These are phyloP conservation scores for Odontesthes bonariensis DNA, from an alignment of 2,113 vertebrate genomes.

Conservation along the genomic window DNA sequence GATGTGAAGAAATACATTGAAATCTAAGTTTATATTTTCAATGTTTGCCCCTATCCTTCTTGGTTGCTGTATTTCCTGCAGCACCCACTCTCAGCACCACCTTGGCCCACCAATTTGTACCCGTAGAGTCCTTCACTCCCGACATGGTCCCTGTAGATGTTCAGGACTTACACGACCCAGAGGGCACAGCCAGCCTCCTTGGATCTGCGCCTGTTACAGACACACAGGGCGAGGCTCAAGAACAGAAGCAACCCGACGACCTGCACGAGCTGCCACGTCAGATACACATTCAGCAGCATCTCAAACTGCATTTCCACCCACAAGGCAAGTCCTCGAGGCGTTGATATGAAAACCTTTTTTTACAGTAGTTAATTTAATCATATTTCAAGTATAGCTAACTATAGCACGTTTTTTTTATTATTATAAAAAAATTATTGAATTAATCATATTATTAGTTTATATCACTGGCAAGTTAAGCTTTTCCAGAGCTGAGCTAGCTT, in stretches of 20 bases:
- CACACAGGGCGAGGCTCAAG: constrained; percentile 14
- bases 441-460: no score
- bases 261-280: constrained; percentile 66
- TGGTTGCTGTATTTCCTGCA: constrained; percentile 41
- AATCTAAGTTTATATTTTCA: not conserved
- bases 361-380: no score
- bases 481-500: no score
- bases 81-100: constrained; percentile 29
- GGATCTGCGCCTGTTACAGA: constrained; percentile 28
- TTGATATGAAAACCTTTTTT: not conserved
- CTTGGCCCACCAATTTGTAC: constrained; percentile 41
- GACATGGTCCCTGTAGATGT: constrained; percentile 12
- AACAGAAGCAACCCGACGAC: constrained; percentile 45
- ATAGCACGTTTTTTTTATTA: no score
- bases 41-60: not conserved
- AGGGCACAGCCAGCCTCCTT: constrained; percentile 2
- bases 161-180: constrained; percentile 19
- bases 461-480: no score
- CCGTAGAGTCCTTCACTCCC: constrained; percentile 33
- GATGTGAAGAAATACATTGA: not conserved
- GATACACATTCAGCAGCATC: constrained; percentile 81
- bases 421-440: no score
- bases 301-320: constrained; percentile 78
- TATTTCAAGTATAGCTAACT: no score
- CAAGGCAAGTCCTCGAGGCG: constrained; percentile 43